Conservation (phyloP, 1,140 invertebrate genomes). For the Rhyacophila brunnea region DNA sequence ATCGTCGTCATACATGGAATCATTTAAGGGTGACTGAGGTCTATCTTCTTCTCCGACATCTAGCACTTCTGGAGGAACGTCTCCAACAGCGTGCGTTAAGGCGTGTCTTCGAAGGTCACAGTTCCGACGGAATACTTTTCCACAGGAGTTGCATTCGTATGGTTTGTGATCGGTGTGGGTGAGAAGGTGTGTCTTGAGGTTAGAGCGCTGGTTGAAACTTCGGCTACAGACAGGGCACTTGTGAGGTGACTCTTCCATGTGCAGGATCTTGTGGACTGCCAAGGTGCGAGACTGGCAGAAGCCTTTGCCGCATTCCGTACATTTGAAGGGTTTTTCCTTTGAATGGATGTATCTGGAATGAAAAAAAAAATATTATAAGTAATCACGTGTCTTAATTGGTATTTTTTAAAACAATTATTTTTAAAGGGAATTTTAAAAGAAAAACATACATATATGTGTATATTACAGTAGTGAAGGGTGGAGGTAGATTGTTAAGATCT, state of each 20-base stretch:
- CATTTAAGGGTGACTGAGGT: constrained; percentile 50
- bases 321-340: constrained; percentile 97
- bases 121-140: constrained; percentile 82
- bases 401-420: too few species aligned
- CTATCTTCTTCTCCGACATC: constrained; percentile 67
- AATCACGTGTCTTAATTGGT: too few species aligned
- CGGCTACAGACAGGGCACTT: constrained; percentile 87
- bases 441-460: too few species aligned
- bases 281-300: constrained; percentile 94
- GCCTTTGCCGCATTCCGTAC: constrained; percentile 91
- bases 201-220: constrained; percentile 88
- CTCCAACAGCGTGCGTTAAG: constrained; percentile 80
- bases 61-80: constrained; percentile 67
- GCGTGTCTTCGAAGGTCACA: constrained; percentile 83
- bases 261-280: constrained; percentile 90
- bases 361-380: constrained; percentile 39
- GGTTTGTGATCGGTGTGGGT: constrained; percentile 95
- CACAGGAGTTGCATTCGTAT: constrained; percentile 88
- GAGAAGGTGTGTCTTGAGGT: constrained; percentile 90
- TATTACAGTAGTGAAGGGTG: too few species aligned
- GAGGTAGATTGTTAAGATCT: too few species aligned
- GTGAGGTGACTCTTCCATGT: constrained; percentile 90
- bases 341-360: constrained; percentile 91
- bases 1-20: constrained; percentile 57
- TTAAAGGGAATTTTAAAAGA: too few species aligned